Conservation (phyloP, 2,888 invertebrate genomes). For the Clanis bilineata region DNA sequence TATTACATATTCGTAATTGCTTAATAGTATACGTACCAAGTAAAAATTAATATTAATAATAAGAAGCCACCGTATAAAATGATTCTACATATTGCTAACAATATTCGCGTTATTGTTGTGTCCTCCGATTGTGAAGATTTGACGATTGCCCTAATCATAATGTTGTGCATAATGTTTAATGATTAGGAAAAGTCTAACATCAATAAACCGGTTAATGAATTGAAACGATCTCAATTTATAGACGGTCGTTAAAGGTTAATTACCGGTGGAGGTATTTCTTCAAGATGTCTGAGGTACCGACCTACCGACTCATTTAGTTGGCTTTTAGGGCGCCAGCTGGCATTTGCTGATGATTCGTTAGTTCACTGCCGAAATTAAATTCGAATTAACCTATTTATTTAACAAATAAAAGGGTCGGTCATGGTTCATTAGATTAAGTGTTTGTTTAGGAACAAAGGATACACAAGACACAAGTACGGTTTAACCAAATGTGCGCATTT, state of each 20-base stretch:
- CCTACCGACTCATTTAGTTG: slow-evolving; percentile 38
- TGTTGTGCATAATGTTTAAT: slow-evolving; percentile 20
- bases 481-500: not conserved
- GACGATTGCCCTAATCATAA: not conserved
- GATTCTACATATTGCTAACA: not conserved
- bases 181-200: slow-evolving; percentile 11
- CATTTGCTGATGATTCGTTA: slow-evolving; percentile 28
- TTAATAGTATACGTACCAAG: no score
- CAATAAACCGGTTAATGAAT: slow-evolving; percentile 44
- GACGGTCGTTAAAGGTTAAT: slow-evolving; percentile 62
- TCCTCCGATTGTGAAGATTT: not conserved
- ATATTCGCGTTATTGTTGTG: not conserved
- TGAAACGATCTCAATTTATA: slow-evolving; percentile 53
- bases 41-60: no score
- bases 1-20: no score
- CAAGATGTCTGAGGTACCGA: slow-evolving; percentile 35
- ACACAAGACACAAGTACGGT: not conserved
- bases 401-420: not conserved
- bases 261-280: slow-evolving; percentile 51
- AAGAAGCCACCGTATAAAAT: not conserved
- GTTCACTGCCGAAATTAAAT: not conserved
- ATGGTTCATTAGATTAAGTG: not conserved
- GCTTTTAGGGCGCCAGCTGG: slow-evolving; percentile 16
- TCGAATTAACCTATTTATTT: not conserved
- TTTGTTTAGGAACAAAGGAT: not conserved